phyloP scores from a whole-genome alignment of 2,113 vertebrate genomes.

The Noturus placidus region DNA sequence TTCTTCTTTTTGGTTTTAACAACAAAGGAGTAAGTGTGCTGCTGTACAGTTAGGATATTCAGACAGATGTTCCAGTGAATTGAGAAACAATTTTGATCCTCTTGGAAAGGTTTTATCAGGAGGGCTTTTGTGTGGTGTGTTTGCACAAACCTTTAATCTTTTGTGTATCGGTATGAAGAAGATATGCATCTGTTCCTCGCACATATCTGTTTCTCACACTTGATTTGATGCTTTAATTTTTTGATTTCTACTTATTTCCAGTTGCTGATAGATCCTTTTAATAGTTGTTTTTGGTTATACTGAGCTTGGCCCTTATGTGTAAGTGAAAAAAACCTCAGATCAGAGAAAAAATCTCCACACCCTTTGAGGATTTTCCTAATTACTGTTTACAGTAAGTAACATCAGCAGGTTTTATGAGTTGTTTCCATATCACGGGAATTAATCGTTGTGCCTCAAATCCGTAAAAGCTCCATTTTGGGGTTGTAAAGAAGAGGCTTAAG shows the following conservation, averaged over 20 bases:
- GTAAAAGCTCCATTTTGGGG: conserved; percentile 11
- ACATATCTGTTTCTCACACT: neutral
- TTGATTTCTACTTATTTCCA: conserved; percentile 4
- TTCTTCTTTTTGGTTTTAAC: conserved; percentile 21
- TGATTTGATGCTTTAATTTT: neutral
- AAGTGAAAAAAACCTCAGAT: conserved; percentile 30
- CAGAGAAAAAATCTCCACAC: conserved; percentile 29
- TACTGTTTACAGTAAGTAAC: conserved; percentile 22
- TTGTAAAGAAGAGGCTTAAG: conserved; percentile 10
- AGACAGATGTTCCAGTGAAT: conserved; percentile 1
- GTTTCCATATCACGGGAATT: conserved; percentile 51
- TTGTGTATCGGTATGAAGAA: conserved; percentile 6
- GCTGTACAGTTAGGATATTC: conserved; percentile 15
- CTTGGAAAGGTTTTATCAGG: conserved; percentile 19
- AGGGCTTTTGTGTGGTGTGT: conserved; percentile 16
- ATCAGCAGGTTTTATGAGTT: conserved; percentile 16
- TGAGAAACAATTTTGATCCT: conserved; percentile 23
- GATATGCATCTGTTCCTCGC: neutral
- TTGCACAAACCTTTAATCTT: conserved; percentile 35
- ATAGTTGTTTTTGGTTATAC: conserved; percentile 47
- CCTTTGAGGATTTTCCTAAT: conserved; percentile 33
- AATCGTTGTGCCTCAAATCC: conserved; percentile 38
- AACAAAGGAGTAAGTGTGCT: conserved; percentile 30
- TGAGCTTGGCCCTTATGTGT: conserved; percentile 25
- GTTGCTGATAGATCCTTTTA: conserved; percentile 37